These are phyloP conservation scores for Dugesia japonica DNA, from an alignment of 2,888 invertebrate genomes.

Conservation along the genomic window DNA sequence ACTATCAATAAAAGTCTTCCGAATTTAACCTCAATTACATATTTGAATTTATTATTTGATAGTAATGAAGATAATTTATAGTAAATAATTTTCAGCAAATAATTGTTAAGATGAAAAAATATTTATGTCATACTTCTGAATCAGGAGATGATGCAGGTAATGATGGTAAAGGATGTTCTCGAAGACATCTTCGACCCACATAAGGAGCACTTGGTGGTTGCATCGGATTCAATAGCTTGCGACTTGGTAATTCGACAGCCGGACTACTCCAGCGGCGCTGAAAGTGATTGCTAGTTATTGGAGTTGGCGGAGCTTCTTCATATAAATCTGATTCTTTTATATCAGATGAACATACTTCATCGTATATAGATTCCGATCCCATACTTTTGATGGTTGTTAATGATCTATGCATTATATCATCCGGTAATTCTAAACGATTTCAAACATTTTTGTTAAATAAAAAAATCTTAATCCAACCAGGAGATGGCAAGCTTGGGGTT, in stretches of 20 bases:
- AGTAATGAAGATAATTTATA: too few species aligned
- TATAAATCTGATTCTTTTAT: not conserved
- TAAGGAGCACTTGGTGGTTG: slow-evolving; percentile 7
- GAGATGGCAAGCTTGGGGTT: not conserved
- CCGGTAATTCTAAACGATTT: not conserved
- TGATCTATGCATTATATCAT: slow-evolving; percentile 10
- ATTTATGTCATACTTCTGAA: not conserved
- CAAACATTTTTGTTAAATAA: not conserved
- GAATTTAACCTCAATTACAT: too few species aligned
- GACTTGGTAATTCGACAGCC: not conserved
- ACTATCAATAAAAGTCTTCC: too few species aligned
- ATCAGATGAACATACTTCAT: slow-evolving; percentile 1
- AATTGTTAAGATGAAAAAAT: too few species aligned
- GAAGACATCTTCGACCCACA: not conserved
- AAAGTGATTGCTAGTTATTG: not conserved
- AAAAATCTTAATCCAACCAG: not conserved
- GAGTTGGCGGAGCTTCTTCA: not conserved
- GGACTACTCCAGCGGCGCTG: slow-evolving; percentile 7
- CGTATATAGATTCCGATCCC: not conserved
- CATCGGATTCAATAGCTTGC: not conserved
- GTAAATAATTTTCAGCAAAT: too few species aligned
- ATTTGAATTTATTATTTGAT: too few species aligned
- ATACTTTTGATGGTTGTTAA: not conserved
- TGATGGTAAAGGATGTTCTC: not conserved
- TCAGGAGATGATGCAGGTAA: not conserved